phyloP scores from a whole-genome alignment of 2,113 vertebrate species.

The Limanda limanda region DNA sequence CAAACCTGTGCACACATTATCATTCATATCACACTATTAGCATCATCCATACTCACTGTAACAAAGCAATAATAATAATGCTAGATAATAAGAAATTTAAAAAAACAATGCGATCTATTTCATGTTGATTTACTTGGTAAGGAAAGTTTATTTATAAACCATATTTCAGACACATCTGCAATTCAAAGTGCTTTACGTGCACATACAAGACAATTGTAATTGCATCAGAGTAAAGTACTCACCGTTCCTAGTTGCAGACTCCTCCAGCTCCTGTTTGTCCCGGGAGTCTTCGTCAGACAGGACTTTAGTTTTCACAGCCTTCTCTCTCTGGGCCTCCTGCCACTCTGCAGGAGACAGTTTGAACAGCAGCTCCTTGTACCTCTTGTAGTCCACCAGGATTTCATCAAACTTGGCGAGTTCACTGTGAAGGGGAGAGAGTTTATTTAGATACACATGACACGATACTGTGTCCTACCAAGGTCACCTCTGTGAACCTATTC shows the following conservation, averaged over 20 bases:
- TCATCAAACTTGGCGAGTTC: conserved; percentile 86
- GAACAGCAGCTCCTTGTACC: conserved; percentile 89
- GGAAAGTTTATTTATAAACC: too few relatives aligned
- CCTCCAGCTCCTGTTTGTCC: conserved; percentile 1
- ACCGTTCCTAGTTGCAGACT: conserved; percentile 4
- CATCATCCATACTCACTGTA: background rate
- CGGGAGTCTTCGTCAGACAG: background rate
- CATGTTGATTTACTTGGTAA: background rate
- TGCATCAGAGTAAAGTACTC: conserved; percentile 3
- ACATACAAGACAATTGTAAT: too few relatives aligned
- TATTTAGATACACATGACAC: background rate
- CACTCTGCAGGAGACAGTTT: conserved; percentile 89
- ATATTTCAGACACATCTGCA: too few relatives aligned
- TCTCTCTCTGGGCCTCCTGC: conserved; percentile 80
- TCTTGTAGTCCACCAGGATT: conserved; percentile 85
- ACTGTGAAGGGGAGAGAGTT: conserved; percentile 67
- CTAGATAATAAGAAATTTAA: too few relatives aligned
- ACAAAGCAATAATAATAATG: background rate
- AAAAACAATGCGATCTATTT: too few relatives aligned
- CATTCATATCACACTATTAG: background rate
- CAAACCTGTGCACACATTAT: conserved; percentile 41
- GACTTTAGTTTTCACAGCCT: conserved; percentile 21
- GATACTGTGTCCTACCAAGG: background rate
- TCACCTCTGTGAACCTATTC: background rate
- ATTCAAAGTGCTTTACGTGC: too few relatives aligned